Evolutionary conservation across 2,797 vertebrate species (phyloP).

Genomic region (Lindbergichthys nudifrons): DNA sequence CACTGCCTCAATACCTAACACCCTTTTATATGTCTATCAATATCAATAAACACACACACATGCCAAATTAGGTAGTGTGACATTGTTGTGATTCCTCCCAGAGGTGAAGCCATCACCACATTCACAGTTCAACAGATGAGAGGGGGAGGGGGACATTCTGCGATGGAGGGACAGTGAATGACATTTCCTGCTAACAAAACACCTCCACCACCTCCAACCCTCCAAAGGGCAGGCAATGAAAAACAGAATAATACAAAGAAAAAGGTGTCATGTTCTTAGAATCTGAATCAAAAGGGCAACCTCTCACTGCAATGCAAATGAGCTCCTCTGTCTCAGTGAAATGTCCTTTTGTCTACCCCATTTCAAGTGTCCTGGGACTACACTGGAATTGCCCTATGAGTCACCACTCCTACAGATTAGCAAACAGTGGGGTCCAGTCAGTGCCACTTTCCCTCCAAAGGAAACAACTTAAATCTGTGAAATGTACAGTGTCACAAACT

Average conservation of each 20-base stretch:
- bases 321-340: slow-evolving; percentile 55
- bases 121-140: slow-evolving; percentile 43
- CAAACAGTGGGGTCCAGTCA: slow-evolving; percentile 40
- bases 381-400: slow-evolving; percentile 53
- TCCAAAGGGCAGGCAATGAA: slow-evolving; percentile 51
- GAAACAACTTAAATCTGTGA: slow-evolving; percentile 14
- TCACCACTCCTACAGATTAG: slow-evolving; percentile 40
- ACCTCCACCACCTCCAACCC: slow-evolving; percentile 34
- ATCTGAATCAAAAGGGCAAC: slow-evolving; percentile 66
- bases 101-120: slow-evolving; percentile 17
- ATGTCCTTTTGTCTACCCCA: slow-evolving; percentile 65
- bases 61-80: background rate
- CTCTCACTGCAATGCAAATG: slow-evolving; percentile 69
- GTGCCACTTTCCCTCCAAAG: slow-evolving; percentile 12
- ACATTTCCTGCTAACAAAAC: slow-evolving; percentile 55
- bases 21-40: background rate
- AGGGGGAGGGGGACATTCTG: slow-evolving; percentile 8
- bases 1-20: background rate
- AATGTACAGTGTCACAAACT: slow-evolving; percentile 16
- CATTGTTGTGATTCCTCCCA: slow-evolving; percentile 15
- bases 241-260: slow-evolving; percentile 52
- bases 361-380: slow-evolving; percentile 38
- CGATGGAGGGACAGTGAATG: slow-evolving; percentile 40
- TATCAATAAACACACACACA: slow-evolving; percentile 3
- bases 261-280: slow-evolving; percentile 52